Evolutionary conservation across 2,113 vertebrate genomes (phyloP), one percentile per base, ranked within the genome.

Genomic region (Castor canadensis): DNA sequence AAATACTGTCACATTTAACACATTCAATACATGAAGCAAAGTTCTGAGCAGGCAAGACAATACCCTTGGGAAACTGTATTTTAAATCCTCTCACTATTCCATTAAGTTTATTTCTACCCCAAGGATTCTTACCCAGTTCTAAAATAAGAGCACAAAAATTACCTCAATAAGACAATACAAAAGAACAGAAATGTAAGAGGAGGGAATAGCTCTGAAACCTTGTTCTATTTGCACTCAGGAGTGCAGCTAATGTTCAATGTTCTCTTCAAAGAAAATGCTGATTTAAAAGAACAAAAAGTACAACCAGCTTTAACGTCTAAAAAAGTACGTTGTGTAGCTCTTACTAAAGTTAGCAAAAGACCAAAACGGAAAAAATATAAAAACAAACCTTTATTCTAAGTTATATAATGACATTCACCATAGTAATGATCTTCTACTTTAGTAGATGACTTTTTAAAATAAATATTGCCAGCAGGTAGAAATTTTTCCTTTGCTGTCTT

Each of bases 341-440:
- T 72, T 90, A 52, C 54, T 77, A 75, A 93, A 97, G 82, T 94
- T 87, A 96, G 83, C 35, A 67, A 88, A 79, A 96, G 38, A 96
- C 0, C 83, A 62, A 92, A 92, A 95, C 49, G 81, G 45, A 95
- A 54, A 54, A 88, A 93, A 85, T 20, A 72, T 16, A 84, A 32
- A 64, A 90, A 84, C 32, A 91, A 54, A 91, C 89, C 30, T 85
- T 82, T 75, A 88, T 85, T 91, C 77, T 97, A 85, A 80, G 62
- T 95, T 97, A 97, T 66, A 91, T 96, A 95, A 96, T 77, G 24
- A n/a, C 60, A 80, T 77, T 67, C 56, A 93, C 73, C 62, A 88
- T 49, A 52, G 66, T 83, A 83, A 95, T 71, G 17, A 87, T 73
- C 60, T 84, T 30, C 69, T 67, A 88, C 62, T 75, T 95, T 69